These are phyloP conservation scores for Calcarius lapponicus DNA, from an alignment of 2,797 vertebrate genomes.

Conservation along the genomic window DNA sequence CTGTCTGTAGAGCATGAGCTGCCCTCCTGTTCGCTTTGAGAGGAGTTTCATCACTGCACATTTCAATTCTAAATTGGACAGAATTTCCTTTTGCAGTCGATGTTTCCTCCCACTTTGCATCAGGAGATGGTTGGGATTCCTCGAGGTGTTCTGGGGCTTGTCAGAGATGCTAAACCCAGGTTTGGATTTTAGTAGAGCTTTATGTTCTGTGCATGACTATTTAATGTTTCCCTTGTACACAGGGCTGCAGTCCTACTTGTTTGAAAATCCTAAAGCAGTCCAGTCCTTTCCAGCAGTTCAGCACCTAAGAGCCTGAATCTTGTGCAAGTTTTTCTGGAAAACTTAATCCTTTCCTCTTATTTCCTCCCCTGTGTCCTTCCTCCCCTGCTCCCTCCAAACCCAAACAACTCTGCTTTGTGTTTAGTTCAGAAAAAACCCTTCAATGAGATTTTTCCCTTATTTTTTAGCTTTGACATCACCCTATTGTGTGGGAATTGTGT, in stretches of 20 bases:
- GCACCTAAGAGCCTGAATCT: not conserved
- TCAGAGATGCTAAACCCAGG: not conserved
- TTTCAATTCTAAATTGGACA: not conserved
- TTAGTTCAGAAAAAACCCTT: conserved; percentile 52
- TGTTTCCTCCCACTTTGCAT: not conserved
- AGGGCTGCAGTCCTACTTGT: fast-evolving
- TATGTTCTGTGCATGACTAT: not conserved
- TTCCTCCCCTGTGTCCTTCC: conserved; percentile 10
- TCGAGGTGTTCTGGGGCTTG: not conserved
- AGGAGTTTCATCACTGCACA: not conserved
- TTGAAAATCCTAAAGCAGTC: not conserved
- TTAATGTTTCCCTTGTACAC: not conserved
- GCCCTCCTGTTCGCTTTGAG: not conserved
- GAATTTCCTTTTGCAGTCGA: not conserved
- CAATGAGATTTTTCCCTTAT: conserved; percentile 1
- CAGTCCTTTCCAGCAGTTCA: no score
- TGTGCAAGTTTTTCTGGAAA: not conserved
- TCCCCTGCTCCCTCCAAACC: conserved; percentile 49
- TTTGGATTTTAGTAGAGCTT: not conserved
- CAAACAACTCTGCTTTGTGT: conserved; percentile 63
- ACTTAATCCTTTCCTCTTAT: not conserved
- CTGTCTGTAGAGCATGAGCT: not conserved
- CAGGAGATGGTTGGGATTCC: not conserved
- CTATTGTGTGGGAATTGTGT: conserved; percentile 43
- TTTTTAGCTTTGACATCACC: conserved; percentile 28